Percentiles rank a stretch among this genome's conserved stretches.
These are phyloP conservation scores for Drosophila quadrilineata DNA, from an alignment of 1,140 invertebrate species.

Conservation along the genomic window DNA sequence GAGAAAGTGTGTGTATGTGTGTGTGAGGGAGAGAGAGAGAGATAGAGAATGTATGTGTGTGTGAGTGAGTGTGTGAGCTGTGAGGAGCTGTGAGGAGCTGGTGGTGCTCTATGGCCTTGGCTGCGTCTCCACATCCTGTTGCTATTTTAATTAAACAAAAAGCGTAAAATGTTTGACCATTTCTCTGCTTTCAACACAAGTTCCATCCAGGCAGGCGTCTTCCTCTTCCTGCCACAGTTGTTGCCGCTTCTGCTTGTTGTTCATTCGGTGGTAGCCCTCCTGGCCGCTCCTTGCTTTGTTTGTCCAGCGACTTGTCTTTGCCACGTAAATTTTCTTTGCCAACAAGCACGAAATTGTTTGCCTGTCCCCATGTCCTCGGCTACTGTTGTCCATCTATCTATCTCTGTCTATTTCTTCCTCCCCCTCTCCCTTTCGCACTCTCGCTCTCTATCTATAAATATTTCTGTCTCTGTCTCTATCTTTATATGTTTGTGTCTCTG, in stretches of 20 bases:
- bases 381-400: background rate
- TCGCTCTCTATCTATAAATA: background rate
- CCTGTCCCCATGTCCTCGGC: slow-evolving; percentile 19
- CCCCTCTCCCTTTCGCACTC: too few relatives aligned
- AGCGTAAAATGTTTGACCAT: slow-evolving; percentile 75
- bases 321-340: slow-evolving; percentile 76
- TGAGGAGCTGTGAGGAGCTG: slow-evolving; percentile 17
- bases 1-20: slow-evolving; percentile 7
- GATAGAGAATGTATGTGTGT: slow-evolving; percentile 11
- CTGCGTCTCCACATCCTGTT: slow-evolving; percentile 35
- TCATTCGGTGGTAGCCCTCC: too few relatives aligned
- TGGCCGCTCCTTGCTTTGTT: slow-evolving; percentile 12
- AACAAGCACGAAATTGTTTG: slow-evolving; percentile 77
- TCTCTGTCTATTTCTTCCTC: too few relatives aligned
- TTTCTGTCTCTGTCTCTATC: too few relatives aligned
- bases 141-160: slow-evolving; percentile 79
- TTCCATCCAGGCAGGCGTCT: too few relatives aligned
- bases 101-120: background rate
- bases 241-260: background rate
- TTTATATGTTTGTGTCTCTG: background rate
- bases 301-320: slow-evolving; percentile 60
- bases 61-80: background rate
- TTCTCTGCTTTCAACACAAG: slow-evolving; percentile 4
- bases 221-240: too few relatives aligned
- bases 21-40: too few relatives aligned